phyloP scores from a whole-genome alignment of 2,113 vertebrate species.

The Thamnaconus septentrionalis region DNA sequence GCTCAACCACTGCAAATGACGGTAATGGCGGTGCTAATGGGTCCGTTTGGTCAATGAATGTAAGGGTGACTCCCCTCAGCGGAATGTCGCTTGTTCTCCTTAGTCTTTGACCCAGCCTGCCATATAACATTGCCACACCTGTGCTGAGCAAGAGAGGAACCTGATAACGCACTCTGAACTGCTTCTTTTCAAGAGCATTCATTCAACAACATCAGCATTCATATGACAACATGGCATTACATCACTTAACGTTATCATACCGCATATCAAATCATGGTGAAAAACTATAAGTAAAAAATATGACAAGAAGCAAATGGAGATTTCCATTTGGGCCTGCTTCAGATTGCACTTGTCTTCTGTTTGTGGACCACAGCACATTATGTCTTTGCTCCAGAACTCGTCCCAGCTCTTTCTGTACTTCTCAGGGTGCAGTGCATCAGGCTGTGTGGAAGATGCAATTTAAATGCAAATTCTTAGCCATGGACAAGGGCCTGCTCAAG shows the following conservation, averaged over 20 bases:
- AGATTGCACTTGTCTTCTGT: slow-evolving; percentile 10
- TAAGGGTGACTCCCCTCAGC: slow-evolving; percentile 32
- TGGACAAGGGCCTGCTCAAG: slow-evolving; percentile 51
- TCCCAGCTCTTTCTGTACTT: slow-evolving; percentile 21
- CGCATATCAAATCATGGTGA: background rate
- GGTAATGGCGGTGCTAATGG: slow-evolving; percentile 36
- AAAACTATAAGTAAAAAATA: background rate
- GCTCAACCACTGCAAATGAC: slow-evolving; percentile 39
- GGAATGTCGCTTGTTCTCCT: slow-evolving; percentile 30
- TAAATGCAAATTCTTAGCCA: slow-evolving; percentile 73
- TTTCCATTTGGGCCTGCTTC: slow-evolving; percentile 13
- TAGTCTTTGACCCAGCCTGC: slow-evolving; percentile 42
- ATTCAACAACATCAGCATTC: background rate
- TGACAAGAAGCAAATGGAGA: slow-evolving; percentile 2
- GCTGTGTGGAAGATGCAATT: slow-evolving; percentile 64
- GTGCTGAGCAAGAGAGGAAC: background rate
- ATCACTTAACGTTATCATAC: background rate
- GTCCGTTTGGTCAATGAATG: slow-evolving; percentile 50
- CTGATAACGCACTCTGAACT: background rate
- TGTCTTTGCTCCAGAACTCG: slow-evolving; percentile 30
- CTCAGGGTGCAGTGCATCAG: slow-evolving; percentile 48
- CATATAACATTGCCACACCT: slow-evolving; percentile 32
- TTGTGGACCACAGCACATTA: slow-evolving; percentile 17
- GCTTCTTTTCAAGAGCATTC: too few species aligned
- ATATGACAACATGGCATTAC: background rate